Evolutionary conservation across 1,140 invertebrate species (phyloP).

Genomic region (Drosophila bocqueti): DNA sequence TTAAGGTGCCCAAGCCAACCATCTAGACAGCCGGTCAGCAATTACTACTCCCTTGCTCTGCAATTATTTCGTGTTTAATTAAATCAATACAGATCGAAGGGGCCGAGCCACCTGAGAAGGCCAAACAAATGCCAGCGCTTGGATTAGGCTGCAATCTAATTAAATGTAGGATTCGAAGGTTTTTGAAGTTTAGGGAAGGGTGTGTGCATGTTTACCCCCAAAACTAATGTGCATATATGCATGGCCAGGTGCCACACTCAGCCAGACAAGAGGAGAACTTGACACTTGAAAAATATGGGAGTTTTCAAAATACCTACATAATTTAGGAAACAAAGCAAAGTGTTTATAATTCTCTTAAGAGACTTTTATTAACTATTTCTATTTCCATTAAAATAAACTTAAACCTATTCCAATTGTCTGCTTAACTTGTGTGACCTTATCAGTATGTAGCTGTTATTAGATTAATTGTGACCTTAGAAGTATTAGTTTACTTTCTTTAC

Average conservation of each 20-base stretch:
- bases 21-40: not conserved
- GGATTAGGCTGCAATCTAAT: slow-evolving; percentile 48
- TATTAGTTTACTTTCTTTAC: too few species aligned
- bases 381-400: too few species aligned
- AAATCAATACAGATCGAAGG: slow-evolving; percentile 46
- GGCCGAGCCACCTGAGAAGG: slow-evolving; percentile 31
- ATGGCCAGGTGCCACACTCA: slow-evolving; percentile 21
- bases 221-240: slow-evolving; percentile 24
- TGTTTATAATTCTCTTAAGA: too few species aligned
- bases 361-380: too few species aligned
- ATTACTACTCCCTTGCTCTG: slow-evolving; percentile 28
- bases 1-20: slow-evolving; percentile 1
- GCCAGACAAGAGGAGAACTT: not conserved
- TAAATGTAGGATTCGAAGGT: slow-evolving; percentile 47
- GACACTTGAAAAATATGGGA: not conserved
- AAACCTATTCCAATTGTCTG: too few species aligned
- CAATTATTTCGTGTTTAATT: slow-evolving; percentile 62
- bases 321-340: too few species aligned
- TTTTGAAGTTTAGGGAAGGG: slow-evolving; percentile 5
- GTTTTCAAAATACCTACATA: not conserved
- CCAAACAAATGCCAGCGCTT: slow-evolving; percentile 42
- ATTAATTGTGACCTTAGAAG: too few species aligned
- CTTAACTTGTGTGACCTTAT: too few species aligned
- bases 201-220: not conserved
- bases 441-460: too few species aligned